phyloP scores from a whole-genome alignment of 1,140 invertebrate species.

The Drosophila carrolli region DNA sequence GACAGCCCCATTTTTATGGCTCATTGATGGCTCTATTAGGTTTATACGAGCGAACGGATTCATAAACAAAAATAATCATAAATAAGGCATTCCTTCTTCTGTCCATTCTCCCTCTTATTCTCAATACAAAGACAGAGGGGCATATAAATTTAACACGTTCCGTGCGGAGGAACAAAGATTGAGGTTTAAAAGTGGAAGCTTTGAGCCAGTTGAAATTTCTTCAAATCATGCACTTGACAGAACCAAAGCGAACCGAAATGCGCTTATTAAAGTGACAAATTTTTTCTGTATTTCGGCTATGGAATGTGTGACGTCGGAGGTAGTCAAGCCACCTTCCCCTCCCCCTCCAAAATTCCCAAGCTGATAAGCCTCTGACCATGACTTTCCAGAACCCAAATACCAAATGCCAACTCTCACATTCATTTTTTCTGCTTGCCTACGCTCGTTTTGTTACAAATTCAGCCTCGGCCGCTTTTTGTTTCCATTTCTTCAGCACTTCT shows the following conservation, averaged over 20 bases:
- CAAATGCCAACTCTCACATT: constrained; percentile 35
- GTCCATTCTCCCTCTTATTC: neutral
- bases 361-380: constrained; percentile 52
- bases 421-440: constrained; percentile 65
- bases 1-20: constrained; percentile 68
- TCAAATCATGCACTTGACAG: constrained; percentile 64
- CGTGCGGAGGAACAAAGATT: constrained; percentile 33
- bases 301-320: constrained; percentile 27
- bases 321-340: neutral
- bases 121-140: constrained; percentile 36
- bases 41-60: constrained; percentile 73
- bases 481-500: constrained; percentile 19
- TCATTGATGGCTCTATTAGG: constrained; percentile 78
- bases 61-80: constrained; percentile 80
- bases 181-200: constrained; percentile 11
- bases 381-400: constrained; percentile 63
- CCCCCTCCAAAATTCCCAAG: constrained; percentile 4
- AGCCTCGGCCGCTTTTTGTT: constrained; percentile 55
- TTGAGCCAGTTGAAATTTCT: constrained; percentile 26
- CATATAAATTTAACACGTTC: constrained; percentile 65
- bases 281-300: constrained; percentile 26
- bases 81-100: constrained; percentile 52
- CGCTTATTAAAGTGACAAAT: constrained; percentile 81
- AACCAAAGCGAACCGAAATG: constrained; percentile 45
- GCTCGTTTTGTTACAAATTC: constrained; percentile 57